Percentiles rank a stretch among this genome's conserved stretches.
Conservation (phyloP, 2,797 vertebrate genomes). For the Sciaenops ocellatus region DNA sequence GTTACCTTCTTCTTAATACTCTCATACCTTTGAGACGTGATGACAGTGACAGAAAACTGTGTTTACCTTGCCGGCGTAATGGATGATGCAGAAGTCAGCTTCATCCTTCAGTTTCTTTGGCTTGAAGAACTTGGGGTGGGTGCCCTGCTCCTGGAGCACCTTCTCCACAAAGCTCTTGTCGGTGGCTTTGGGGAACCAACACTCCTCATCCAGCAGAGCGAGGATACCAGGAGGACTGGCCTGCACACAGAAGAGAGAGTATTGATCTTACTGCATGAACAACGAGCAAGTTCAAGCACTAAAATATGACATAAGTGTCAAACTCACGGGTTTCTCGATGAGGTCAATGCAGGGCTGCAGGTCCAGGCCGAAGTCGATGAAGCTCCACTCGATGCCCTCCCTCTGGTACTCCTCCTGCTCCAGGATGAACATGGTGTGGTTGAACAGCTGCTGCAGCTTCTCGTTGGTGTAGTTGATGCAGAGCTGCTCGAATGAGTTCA, state of each 20-base stretch:
- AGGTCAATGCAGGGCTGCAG: conserved; percentile 99
- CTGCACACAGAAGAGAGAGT: conserved; percentile 72
- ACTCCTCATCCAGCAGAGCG: conserved; percentile 97
- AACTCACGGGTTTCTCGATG: conserved; percentile 95
- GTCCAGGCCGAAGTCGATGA: conserved; percentile 98
- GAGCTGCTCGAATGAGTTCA: conserved; percentile 98
- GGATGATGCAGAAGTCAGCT: conserved; percentile 97
- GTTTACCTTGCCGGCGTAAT: conserved; percentile 97
- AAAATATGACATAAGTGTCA: neutral
- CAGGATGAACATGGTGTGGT: conserved; percentile 99
- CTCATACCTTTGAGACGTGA: neutral
- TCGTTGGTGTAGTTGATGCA: conserved; percentile 99
- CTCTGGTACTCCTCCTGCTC: conserved; percentile 99
- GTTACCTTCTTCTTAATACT: neutral
- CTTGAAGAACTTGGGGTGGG: conserved; percentile 96
- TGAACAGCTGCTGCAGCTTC: conserved; percentile 98
- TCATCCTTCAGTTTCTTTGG: conserved; percentile 98
- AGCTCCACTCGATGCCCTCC: conserved; percentile 99
- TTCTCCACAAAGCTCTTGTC: conserved; percentile 99
- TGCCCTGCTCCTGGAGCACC: conserved; percentile 95
- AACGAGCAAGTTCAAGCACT: neutral
- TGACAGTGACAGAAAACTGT: neutral
- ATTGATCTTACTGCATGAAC: neutral
- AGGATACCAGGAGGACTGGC: conserved; percentile 96
- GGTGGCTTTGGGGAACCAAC: conserved; percentile 99